Evolutionary conservation across 2,113 vertebrate genomes (phyloP).

Genomic region (Empidonax alnorum): DNA sequence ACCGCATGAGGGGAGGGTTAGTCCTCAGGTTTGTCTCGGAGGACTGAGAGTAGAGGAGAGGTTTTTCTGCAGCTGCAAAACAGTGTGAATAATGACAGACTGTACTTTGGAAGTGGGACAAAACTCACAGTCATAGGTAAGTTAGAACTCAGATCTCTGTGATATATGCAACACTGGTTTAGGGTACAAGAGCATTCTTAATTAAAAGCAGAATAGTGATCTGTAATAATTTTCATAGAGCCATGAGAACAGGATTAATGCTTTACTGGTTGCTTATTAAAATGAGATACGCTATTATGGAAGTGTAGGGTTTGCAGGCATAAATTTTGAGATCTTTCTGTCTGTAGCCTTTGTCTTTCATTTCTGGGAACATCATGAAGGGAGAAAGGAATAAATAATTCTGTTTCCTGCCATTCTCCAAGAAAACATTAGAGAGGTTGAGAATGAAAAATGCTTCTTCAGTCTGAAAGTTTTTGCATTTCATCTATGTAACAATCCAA

Average conservation of each 20-base stretch:
- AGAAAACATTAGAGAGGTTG: neutral
- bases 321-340: neutral
- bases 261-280: neutral
- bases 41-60: neutral
- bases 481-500: neutral
- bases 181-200: neutral
- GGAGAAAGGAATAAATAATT: neutral
- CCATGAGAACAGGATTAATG: neutral
- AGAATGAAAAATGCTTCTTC: neutral
- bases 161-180: neutral
- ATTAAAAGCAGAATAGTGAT: neutral
- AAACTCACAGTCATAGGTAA: constrained; percentile 71
- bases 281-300: neutral
- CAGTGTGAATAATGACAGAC: constrained; percentile 73
- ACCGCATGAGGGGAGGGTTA: neutral
- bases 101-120: constrained; percentile 73
- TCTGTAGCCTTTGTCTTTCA: neutral
- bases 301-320: neutral
- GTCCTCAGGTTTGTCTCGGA: neutral
- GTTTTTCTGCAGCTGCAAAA: constrained; percentile 69
- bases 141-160: neutral
- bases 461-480: neutral
- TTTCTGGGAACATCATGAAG: neutral
- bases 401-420: neutral
- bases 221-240: neutral